These are phyloP conservation scores for Phytoseiulus persimilis DNA, from an alignment of 2,888 invertebrate species.

Conservation along the genomic window DNA sequence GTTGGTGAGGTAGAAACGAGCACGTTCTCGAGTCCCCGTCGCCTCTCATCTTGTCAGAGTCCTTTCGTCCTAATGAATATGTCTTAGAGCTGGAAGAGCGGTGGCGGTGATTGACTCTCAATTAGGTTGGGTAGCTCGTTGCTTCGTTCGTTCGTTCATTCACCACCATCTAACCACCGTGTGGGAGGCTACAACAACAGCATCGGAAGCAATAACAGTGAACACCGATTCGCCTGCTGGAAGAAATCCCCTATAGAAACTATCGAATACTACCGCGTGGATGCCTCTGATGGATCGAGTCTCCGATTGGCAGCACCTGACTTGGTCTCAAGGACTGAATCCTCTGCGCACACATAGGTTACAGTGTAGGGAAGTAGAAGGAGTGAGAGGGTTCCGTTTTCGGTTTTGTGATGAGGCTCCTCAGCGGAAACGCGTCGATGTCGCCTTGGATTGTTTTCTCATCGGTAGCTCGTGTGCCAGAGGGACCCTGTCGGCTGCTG, in stretches of 20 bases:
- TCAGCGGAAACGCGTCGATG: not conserved
- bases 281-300: too few species aligned
- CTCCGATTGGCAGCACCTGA: too few species aligned
- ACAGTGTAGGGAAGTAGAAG: too few species aligned
- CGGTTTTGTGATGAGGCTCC: not conserved
- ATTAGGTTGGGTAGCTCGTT: conserved; percentile 5
- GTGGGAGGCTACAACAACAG: not conserved
- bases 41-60: not conserved
- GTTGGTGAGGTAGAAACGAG: not conserved
- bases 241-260: not conserved
- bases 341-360: too few species aligned
- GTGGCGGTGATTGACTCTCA: conserved; percentile 26
- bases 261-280: too few species aligned
- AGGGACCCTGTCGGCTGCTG: not conserved
- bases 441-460: not conserved
- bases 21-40: not conserved
- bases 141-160: not conserved
- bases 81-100: conserved; percentile 8
- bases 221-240: not conserved
- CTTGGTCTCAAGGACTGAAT: too few species aligned
- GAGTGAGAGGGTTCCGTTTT: too few species aligned
- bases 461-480: not conserved
- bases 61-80: conserved; percentile 34
- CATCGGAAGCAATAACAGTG: not conserved
- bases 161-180: not conserved